These are phyloP conservation scores for Tyria jacobaeae DNA, from an alignment of 2,888 invertebrate genomes.

Conservation along the genomic window DNA sequence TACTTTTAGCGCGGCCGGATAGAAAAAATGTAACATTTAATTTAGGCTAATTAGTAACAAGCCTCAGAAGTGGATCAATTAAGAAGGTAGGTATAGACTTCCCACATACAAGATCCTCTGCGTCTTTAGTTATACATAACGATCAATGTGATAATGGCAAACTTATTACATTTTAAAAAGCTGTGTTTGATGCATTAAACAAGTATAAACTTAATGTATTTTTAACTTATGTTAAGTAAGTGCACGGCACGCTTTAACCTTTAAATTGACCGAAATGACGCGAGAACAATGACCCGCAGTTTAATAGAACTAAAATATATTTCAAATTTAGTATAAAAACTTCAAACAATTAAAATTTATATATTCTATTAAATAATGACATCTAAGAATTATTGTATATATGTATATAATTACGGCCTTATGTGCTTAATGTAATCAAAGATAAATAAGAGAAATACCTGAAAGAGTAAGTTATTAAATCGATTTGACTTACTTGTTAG, in stretches of 20 bases:
- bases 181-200: neutral
- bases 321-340: neutral
- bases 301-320: neutral
- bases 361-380: no score
- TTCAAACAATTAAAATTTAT: no score
- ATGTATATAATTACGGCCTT: neutral
- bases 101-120: neutral
- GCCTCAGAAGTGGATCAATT: neutral
- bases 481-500: constrained; percentile 69
- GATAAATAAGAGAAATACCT: no score
- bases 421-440: neutral
- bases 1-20: no score
- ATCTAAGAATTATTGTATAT: no score
- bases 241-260: neutral
- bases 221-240: neutral
- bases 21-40: neutral
- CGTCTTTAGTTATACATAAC: neutral
- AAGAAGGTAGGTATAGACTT: neutral
- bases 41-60: neutral
- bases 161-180: no score
- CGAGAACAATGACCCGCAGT: neutral
- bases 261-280: neutral
- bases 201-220: no score
- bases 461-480: neutral
- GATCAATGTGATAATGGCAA: no score